phyloP scores from a whole-genome alignment of 2,113 vertebrate genomes.

The Neotoma lepida region DNA sequence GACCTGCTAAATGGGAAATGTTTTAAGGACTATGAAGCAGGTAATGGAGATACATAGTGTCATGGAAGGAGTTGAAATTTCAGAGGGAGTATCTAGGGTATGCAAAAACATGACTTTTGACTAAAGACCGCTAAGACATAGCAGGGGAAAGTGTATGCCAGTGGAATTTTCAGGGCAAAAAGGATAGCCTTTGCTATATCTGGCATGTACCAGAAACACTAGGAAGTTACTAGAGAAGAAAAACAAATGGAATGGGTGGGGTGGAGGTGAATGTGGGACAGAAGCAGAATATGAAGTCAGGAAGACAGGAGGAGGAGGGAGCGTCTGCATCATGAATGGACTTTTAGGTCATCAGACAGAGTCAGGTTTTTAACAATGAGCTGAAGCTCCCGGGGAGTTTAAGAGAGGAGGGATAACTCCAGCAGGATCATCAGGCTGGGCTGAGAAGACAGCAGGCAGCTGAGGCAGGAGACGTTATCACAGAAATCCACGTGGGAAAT shows the following conservation, averaged over 20 bases:
- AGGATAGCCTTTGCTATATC: not conserved
- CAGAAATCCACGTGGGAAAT: not conserved
- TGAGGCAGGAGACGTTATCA: not conserved
- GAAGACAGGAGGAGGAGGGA: not conserved
- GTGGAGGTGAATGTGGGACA: no score
- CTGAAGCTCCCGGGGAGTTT: not conserved
- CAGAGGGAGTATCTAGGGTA: not conserved
- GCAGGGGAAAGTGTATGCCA: not conserved
- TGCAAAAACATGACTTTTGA: not conserved
- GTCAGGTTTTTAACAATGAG: not conserved
- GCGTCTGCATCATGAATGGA: not conserved
- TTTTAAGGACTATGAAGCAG: not conserved
- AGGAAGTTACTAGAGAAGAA: not conserved
- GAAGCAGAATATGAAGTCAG: not conserved
- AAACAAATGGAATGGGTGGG: not conserved
- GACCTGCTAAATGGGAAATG: not conserved
- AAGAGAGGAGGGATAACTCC: not conserved
- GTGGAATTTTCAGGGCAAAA: not conserved
- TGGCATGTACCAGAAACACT: not conserved
- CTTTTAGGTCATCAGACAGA: not conserved
- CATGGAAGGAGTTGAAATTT: not conserved
- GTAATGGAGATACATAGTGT: not conserved
- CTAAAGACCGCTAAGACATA: not conserved
- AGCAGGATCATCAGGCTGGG: not conserved
- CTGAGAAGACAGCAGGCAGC: not conserved